phyloP scores from a whole-genome alignment of 2,888 invertebrate species.

The Lapara coniferarum region DNA sequence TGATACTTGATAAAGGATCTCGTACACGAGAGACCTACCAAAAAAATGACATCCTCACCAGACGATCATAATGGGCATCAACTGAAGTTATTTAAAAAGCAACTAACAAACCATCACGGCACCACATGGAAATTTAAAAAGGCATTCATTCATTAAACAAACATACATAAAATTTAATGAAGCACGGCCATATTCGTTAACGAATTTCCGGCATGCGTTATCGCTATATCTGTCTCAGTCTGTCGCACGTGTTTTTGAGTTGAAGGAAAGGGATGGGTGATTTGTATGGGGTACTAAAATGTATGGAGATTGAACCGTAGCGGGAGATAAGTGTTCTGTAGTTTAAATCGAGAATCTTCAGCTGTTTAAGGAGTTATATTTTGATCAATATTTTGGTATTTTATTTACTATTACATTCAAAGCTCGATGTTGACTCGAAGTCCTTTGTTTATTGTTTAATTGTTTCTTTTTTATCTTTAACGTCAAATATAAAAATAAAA shows the following conservation, averaged over 20 bases:
- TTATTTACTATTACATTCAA: no score
- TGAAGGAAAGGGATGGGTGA: constrained; percentile 46
- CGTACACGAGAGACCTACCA: no score
- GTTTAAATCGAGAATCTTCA: not conserved
- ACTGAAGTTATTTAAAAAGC: constrained; percentile 15
- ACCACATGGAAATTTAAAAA: constrained; percentile 76
- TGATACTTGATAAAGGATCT: no score
- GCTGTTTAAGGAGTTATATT: not conserved
- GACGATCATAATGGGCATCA: not conserved
- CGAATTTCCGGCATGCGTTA: constrained; percentile 79
- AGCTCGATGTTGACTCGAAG: no score
- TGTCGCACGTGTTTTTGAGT: constrained; percentile 37
- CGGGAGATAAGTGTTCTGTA: constrained; percentile 13
- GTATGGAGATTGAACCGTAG: constrained; percentile 5
- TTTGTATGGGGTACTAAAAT: constrained; percentile 12
- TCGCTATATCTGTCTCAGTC: constrained; percentile 56
- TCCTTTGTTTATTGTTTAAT: no score
- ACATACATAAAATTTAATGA: constrained; percentile 81
- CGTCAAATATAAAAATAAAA: no score
- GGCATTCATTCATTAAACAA: constrained; percentile 79
- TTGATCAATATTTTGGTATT: not conserved
- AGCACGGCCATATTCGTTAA: constrained; percentile 79
- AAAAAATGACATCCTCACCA: not conserved
- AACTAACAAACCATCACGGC: constrained; percentile 43
- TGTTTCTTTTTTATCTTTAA: no score